Evolutionary conservation across 2,113 vertebrate species (phyloP).

Genomic region (Cichladusa arquata): DNA sequence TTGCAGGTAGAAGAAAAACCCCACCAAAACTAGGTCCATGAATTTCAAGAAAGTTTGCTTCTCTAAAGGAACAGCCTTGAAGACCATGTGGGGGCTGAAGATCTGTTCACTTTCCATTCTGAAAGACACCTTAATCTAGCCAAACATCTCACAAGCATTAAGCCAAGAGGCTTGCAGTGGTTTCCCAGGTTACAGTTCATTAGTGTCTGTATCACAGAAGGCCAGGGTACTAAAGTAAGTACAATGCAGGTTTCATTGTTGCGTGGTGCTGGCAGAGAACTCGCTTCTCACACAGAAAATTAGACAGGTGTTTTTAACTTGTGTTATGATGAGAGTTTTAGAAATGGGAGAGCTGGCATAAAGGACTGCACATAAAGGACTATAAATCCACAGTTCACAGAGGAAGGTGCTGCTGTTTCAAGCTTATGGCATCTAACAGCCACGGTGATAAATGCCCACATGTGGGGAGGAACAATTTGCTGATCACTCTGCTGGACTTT

Average conservation of each 20-base stretch:
- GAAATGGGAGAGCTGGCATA: neutral
- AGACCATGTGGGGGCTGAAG: neutral
- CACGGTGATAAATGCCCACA: neutral
- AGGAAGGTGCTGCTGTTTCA: neutral
- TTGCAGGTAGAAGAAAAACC: neutral
- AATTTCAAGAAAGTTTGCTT: neutral
- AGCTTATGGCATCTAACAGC: neutral
- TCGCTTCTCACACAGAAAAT: neutral
- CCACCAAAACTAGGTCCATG: neutral
- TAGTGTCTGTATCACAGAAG: neutral
- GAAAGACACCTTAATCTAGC: neutral
- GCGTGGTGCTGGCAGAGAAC: neutral
- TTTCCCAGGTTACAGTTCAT: constrained; percentile 55
- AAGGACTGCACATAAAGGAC: neutral
- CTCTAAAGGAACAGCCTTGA: neutral
- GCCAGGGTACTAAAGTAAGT: neutral
- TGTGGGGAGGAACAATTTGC: neutral
- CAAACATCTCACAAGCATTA: neutral
- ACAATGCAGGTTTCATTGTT: neutral
- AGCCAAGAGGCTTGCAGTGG: neutral
- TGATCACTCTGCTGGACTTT: neutral
- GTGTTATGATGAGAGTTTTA: neutral
- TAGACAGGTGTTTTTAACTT: constrained; percentile 37
- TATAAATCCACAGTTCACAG: neutral
- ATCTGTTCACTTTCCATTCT: neutral